Conservation (phyloP, 2,888 invertebrate genomes). For the Plutella xylostella region DNA sequence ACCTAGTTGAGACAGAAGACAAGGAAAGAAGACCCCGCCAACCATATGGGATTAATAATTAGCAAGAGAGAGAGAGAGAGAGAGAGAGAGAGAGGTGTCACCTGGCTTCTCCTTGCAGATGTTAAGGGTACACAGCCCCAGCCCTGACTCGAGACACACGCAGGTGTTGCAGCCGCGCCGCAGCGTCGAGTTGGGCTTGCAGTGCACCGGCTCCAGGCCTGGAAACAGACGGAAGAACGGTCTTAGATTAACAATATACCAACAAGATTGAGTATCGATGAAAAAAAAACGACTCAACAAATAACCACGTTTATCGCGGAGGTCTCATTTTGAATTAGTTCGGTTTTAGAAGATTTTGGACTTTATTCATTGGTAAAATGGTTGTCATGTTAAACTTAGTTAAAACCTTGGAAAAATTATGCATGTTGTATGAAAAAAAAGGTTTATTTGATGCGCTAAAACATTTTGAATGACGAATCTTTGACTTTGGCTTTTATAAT, state of each 20-base stretch:
- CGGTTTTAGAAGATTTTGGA: not conserved
- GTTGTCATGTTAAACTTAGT: no score
- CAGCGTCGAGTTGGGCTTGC: slow-evolving; percentile 57
- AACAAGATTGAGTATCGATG: not conserved
- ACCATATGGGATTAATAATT: not conserved
- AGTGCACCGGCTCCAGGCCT: slow-evolving; percentile 37
- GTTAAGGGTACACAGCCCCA: slow-evolving; percentile 47
- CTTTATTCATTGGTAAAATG: not conserved
- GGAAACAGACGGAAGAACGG: slow-evolving; percentile 21
- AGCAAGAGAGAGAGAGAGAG: not conserved
- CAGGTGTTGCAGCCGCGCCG: slow-evolving; percentile 62
- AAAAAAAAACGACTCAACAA: not conserved
- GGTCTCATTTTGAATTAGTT: not conserved
- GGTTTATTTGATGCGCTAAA: no score
- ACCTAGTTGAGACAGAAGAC: not conserved
- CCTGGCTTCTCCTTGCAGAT: slow-evolving; percentile 22
- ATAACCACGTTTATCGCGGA: not conserved
- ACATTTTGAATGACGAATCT: no score
- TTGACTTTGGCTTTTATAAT: no score
- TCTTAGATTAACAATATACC: not conserved
- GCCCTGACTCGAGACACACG: slow-evolving; percentile 50
- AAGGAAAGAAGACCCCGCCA: not conserved
- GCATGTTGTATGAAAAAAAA: no score
- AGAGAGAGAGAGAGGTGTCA: not conserved
- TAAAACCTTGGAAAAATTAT: no score